Conservation (phyloP, 2,113 vertebrate genomes). For the Dermatemys mawii region DNA sequence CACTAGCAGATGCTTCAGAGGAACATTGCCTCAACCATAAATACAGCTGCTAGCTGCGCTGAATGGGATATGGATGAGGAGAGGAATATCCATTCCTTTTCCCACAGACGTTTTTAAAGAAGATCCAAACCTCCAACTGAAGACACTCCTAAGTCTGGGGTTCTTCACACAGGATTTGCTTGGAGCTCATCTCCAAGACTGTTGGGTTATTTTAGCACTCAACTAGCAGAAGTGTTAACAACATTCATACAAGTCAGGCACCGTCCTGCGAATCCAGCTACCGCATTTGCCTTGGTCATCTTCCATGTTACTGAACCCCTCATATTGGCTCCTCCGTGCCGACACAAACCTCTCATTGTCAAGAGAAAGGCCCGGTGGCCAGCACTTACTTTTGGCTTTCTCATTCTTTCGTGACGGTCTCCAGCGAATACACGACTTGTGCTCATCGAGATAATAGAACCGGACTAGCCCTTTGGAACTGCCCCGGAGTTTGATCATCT, state of each 20-base stretch:
- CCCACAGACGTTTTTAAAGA: background rate
- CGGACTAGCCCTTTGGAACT: conserved; percentile 92
- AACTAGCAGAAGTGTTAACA: background rate
- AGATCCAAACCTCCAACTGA: background rate
- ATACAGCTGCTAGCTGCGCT: background rate
- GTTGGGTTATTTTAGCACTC: background rate
- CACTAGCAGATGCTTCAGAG: background rate
- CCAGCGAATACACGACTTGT: conserved; percentile 97
- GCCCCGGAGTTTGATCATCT: conserved; percentile 97
- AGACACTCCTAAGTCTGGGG: background rate
- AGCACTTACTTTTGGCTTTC: conserved; percentile 97
- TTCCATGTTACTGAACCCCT: background rate
- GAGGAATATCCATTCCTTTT: background rate
- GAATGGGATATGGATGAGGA: background rate
- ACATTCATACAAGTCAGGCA: background rate
- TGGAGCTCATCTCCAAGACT: background rate
- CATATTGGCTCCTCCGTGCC: accelerated
- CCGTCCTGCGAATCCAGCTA: background rate
- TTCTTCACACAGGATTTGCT: background rate
- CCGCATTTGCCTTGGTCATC: background rate
- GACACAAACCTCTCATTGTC: background rate
- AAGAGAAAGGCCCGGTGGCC: background rate
- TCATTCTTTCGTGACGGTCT: conserved; percentile 96
- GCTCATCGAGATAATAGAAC: conserved; percentile 94
- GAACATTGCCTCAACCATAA: background rate